A percentile compares a stretch with the other conserved stretches of the same genome.
Evolutionary conservation across 2,113 vertebrate species (phyloP).

Genomic region (Oncorhynchus tshawytscha): DNA sequence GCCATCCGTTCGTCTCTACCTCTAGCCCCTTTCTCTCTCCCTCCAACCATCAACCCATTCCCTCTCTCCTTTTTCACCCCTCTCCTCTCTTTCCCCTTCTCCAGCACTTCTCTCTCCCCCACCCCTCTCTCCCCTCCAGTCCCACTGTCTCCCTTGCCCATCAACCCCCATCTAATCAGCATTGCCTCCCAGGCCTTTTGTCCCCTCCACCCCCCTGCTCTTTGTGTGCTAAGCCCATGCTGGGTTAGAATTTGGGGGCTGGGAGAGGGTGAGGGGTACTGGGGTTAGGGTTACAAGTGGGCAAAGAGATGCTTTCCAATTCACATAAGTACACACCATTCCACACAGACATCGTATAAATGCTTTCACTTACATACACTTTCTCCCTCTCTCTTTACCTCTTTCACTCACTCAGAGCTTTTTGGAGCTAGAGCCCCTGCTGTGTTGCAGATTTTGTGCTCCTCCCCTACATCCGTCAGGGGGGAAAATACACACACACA

Average conservation of each 20-base stretch:
- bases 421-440: conserved; percentile 5
- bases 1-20: conserved; percentile 25
- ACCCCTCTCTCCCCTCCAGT: conserved; percentile 15
- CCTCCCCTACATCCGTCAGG: not conserved
- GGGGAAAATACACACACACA: not conserved
- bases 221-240: conserved; percentile 26
- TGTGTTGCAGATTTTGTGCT: conserved; percentile 21
- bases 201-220: conserved; percentile 15
- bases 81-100: not conserved
- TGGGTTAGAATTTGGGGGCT: not conserved
- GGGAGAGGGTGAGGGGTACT: not conserved
- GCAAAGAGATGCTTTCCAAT: not conserved
- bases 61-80: not conserved
- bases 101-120: conserved; percentile 2
- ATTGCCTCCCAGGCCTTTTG: conserved; percentile 32
- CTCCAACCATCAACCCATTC: not conserved
- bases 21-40: conserved; percentile 3
- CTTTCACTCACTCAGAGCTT: not conserved
- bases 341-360: too few species aligned
- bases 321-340: not conserved
- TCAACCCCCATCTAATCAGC: conserved; percentile 45
- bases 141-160: conserved; percentile 9
- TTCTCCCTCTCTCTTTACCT: not conserved
- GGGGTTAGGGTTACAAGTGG: not conserved
- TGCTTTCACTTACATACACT: too few species aligned